These are phyloP conservation scores for Tapera naevia DNA, from an alignment of 2,797 vertebrate genomes.

Conservation along the genomic window DNA sequence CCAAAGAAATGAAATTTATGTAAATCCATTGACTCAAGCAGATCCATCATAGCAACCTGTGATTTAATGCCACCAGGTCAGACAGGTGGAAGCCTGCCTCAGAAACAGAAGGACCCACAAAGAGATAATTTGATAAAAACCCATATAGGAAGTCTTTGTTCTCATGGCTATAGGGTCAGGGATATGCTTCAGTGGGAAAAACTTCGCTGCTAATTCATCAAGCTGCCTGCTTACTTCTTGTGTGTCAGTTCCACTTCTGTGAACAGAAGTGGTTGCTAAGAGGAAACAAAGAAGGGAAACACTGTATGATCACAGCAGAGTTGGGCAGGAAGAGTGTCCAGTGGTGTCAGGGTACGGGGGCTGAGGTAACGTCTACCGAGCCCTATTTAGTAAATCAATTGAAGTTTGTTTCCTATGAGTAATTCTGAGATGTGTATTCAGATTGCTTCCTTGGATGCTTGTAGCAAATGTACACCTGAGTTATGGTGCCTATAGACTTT, in stretches of 20 bases:
- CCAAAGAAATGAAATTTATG: background rate
- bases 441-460: background rate
- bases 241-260: background rate
- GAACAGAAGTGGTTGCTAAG: background rate
- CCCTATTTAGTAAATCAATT: background rate
- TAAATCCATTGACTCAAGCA: background rate
- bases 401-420: background rate
- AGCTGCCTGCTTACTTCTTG: background rate
- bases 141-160: background rate
- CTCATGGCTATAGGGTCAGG: background rate
- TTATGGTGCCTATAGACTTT: background rate
- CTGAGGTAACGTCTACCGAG: background rate
- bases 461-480: background rate
- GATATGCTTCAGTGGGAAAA: background rate
- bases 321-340: conserved; percentile 8
- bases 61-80: background rate
- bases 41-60: background rate
- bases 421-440: background rate
- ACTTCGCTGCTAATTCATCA: background rate
- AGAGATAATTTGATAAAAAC: background rate
- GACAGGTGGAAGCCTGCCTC: background rate
- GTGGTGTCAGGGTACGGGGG: background rate
- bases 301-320: background rate
- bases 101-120: background rate
- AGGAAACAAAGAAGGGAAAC: conserved; percentile 15